Base-by-base conservation (phyloP, 2,888 invertebrate species). In the Tachina fera region DNA sequence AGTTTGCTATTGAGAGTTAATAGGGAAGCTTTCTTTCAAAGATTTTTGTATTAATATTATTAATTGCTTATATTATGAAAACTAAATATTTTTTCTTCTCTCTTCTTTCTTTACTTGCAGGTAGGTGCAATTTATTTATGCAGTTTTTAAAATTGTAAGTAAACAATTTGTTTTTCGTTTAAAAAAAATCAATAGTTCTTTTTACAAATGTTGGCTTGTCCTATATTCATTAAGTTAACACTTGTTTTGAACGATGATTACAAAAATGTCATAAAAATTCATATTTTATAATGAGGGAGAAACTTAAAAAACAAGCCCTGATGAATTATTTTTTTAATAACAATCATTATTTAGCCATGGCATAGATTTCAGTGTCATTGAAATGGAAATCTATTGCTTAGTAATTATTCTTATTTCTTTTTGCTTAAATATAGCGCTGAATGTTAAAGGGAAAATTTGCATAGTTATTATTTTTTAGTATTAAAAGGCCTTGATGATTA, bases 261-360 rank as follows among this genome's bases (percentile, higher is more conserved):
- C 0, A 6, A 58, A 58, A 58, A 22, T 31, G 43, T 14, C 14
- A 58, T 5, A 31, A 6, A 31, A 58, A 45, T 19, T 13, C 13
- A 14, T 22, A 0, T 45, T 53, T 43, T 19, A 9, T 53, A 41
- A 53, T 13, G 10, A 4, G 9, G 8, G n/a, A 70, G 43, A 43
- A 41, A 45, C 1, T 68, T 3, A 13, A 39, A n/a, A 39, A 2
- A 31, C 9, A 39, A 56, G 14, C 19, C 5, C 14, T 56, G 8
- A 31, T 16, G 31, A 16, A n/a, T 43, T 31, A n/a, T 49, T n/a
- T 9, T 47, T 58, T 47, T 47, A 53, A 45, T 47, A 39, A n/a
- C n/a, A n/a, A 56, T 45, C 14, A 58, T 67, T 47, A 41, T 58
- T 67, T 76, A 76, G 56, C 56, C 76, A 47, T 76, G 76, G 45